These are phyloP conservation scores for Atractosteus spatula DNA, from an alignment of 2,113 vertebrate species.

Conservation along the genomic window DNA sequence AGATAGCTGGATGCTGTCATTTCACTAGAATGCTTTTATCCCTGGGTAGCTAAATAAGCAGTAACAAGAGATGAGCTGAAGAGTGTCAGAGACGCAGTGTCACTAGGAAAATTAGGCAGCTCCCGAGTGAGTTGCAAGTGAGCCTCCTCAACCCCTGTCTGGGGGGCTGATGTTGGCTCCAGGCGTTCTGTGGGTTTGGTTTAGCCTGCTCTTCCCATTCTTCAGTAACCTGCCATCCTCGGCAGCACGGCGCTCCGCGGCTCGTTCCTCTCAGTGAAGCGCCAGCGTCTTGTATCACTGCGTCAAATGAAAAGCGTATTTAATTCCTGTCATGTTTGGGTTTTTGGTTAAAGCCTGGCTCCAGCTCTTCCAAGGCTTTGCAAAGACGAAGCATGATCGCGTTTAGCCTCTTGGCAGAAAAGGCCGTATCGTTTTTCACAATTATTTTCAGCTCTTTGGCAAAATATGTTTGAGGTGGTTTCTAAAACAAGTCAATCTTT, in stretches of 20 bases:
- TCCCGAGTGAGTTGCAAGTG: not conserved
- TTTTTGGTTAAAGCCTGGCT: constrained; percentile 6
- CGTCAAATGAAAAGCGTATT: too few relatives aligned
- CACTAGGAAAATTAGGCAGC: not conserved
- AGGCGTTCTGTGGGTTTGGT: not conserved
- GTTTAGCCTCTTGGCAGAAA: too few relatives aligned
- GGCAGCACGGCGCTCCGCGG: not conserved
- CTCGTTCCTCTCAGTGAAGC: not conserved
- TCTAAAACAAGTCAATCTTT: not conserved
- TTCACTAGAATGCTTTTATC: not conserved
- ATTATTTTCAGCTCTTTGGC: not conserved
- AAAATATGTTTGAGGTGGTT: not conserved
- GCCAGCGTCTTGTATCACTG: too few relatives aligned
- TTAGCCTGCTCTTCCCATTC: not conserved
- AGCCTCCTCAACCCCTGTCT: not conserved
- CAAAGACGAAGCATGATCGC: not conserved
- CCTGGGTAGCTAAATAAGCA: not conserved
- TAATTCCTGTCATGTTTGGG: constrained; percentile 7
- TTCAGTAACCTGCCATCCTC: not conserved
- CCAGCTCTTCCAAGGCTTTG: constrained; percentile 4
- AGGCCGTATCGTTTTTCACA: not conserved
- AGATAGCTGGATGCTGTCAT: too few relatives aligned
- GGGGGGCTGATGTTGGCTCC: not conserved
- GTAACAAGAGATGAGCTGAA: not conserved
- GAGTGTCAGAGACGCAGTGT: not conserved